Evolutionary conservation across 2,113 vertebrate species (phyloP), one percentile per base, ranked within the genome.

Genomic region (Istiophorus platypterus): DNA sequence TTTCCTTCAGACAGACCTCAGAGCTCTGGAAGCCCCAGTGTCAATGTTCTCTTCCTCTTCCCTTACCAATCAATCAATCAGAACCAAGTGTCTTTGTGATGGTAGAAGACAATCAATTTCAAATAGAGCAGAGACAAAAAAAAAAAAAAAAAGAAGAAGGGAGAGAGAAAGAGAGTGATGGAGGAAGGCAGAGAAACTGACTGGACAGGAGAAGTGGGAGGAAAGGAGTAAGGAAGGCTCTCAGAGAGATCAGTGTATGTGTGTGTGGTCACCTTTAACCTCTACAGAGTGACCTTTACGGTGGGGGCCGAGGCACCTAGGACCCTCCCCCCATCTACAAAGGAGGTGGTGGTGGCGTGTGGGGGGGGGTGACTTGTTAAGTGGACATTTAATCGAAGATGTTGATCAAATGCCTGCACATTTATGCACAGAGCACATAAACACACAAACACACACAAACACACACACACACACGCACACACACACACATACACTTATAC

Each of bases 61-160:
- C 89, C 84, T 89, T 90, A 90, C 89, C 92, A 87, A 92, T 93
- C 91, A 93, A 95, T 95, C 94, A 96, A 96, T 96, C 94, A 93
- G 92, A 95, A 94, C 91, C 94, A 95, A 95, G 95, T 96, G 95
- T 95, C 95, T 96, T 96, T 96, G 95, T 95, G 95, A 95, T 96
- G 92, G 93, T 95, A 93, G 94, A 95, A 94, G 95, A 96, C 95
- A 96, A 96, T 96, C 95, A 96, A 94, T 95, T 95, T 94, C 94
- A 93, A 92, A 93, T 92, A 90, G 91, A 92, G 89, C 86, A 92
- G 88, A 93, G 91, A 92, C 81, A 87, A 91, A 88, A 85, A 89
- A 75, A 78, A 84, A 87, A 91, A 87, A 85, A 88, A 72, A 78
- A 84, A 67, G 69, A 81, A 72, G 71, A 56, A 59, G 78, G 81